Evolutionary conservation across 2,797 vertebrate species (phyloP), one percentile per base, ranked within the genome.

Genomic region (Thalassophryne amazonica): DNA sequence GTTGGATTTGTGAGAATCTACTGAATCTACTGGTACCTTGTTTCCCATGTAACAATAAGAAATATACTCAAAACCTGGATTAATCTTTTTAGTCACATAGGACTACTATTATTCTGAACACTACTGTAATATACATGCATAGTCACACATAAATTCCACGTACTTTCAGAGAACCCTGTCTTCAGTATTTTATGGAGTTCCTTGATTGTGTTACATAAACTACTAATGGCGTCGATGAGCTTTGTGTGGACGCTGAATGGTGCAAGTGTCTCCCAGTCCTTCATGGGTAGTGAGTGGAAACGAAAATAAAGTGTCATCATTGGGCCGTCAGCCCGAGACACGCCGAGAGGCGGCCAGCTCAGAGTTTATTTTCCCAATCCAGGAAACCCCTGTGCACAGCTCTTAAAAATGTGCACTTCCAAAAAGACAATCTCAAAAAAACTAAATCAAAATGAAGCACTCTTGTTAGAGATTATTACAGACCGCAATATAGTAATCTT

Each of bases 271-370:
- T 76, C 13, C 6, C 11, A 49, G 46, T 9, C 22, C 37, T 56
- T 39, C 20, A 23, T 20, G 25, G 37, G 37, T 48, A 50, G 46
- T 13, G 52, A 69, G 72, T 84, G 78, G 86, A 87, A 90, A 88
- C n/a, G 17, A 80, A 88, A 86, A 85, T 69, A 81, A 71, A 81
- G 72, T 67, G 76, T 85, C 82, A 79, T 80, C 75, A 54, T 60
- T 5, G 3, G 33, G 51, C 54, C 56, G 52, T 66, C 64, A 43
- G 58, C 32, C 25, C 3, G 2, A 18, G 23, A 61, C 70, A 59
- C 71, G 43, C 41, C 50, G 55, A 79, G 41, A 61, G 40, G 51
- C 49, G 4, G 68, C 63, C 76, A 71, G 27, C 47, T 51, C 34
- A 11, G 3, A 36, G 42, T 82, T 78, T 78, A 73, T 81, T 85